Percentiles rank a stretch among this genome's conserved stretches.
Evolutionary conservation across 2,888 invertebrate species (phyloP).

Genomic region (Automeris io): DNA sequence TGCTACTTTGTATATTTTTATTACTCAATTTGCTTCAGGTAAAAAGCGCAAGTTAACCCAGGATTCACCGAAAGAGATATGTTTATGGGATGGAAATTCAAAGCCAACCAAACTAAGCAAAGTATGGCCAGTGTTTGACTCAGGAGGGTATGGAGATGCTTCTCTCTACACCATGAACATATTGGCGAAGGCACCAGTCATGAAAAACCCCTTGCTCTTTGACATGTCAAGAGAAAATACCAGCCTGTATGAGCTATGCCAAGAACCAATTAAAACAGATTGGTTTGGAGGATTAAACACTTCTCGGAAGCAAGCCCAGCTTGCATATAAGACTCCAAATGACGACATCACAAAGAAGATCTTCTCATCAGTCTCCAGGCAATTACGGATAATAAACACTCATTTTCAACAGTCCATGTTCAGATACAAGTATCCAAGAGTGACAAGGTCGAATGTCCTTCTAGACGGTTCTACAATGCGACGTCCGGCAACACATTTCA

Average conservation of each 20-base stretch:
- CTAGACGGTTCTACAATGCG: constrained; percentile 47
- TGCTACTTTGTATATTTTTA: background rate
- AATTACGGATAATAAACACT: constrained; percentile 58
- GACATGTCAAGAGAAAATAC: constrained; percentile 20
- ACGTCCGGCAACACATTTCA: constrained; percentile 49
- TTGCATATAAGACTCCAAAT: constrained; percentile 39
- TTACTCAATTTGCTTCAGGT: constrained; percentile 33
- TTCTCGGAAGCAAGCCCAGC: constrained; percentile 51
- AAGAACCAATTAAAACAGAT: constrained; percentile 31
- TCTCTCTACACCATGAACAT: constrained; percentile 43
- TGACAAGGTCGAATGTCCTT: constrained; percentile 61
- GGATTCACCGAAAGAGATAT: constrained; percentile 42
- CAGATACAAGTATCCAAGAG: constrained; percentile 64
- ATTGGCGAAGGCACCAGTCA: constrained; percentile 32
- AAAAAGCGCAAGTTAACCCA: constrained; percentile 61
- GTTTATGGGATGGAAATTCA: constrained; percentile 44
- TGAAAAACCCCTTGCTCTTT: constrained; percentile 49
- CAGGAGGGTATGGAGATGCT: constrained; percentile 60
- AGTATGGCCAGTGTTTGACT: constrained; percentile 73
- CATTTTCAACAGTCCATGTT: constrained; percentile 60
- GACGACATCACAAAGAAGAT: constrained; percentile 56
- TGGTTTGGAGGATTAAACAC: constrained; percentile 52
- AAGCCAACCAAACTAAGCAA: constrained; percentile 58
- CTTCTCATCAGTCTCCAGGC: constrained; percentile 62
- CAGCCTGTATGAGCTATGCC: constrained; percentile 25